Percentiles rank a stretch among this genome's conserved stretches.
Evolutionary conservation across 2,797 vertebrate genomes (phyloP).

Genomic region (Semotilus atromaculatus): DNA sequence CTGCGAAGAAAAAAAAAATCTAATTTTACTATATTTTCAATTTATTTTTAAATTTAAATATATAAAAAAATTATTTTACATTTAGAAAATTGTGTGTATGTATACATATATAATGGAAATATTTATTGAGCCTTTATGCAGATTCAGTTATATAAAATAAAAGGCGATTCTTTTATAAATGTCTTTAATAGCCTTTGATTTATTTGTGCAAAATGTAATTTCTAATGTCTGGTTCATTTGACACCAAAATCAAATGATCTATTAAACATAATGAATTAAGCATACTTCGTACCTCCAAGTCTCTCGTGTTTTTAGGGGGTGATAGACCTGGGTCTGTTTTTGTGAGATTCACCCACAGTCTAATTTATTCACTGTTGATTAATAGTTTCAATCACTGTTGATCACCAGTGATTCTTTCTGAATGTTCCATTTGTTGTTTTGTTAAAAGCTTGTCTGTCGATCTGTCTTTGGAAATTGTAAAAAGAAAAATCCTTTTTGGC

Average conservation of each 20-base stretch:
- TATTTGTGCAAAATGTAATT: background rate
- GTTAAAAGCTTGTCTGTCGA: constrained; percentile 56
- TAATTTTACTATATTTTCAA: background rate
- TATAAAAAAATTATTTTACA: too few relatives aligned
- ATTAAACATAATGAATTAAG: background rate
- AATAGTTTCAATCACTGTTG: constrained; percentile 8
- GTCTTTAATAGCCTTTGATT: too few relatives aligned
- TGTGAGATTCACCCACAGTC: constrained; percentile 13
- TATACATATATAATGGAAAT: background rate
- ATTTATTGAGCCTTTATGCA: too few relatives aligned
- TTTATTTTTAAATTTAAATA: too few relatives aligned
- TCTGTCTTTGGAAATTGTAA: background rate
- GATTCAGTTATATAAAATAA: too few relatives aligned
- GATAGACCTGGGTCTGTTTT: background rate
- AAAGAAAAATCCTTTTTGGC: background rate
- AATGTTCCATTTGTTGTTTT: constrained; percentile 36
- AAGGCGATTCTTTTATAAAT: too few relatives aligned
- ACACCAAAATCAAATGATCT: background rate
- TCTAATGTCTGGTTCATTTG: background rate
- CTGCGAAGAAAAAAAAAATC: background rate
- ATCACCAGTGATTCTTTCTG: constrained; percentile 33
- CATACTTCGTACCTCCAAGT: background rate
- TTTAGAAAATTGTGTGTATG: too few relatives aligned
- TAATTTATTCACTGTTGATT: constrained; percentile 27
- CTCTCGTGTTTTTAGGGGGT: background rate